A percentile compares a stretch with the other conserved stretches of the same genome.
These are phyloP conservation scores for Onychorhynchus coronatus DNA, from an alignment of 2,113 vertebrate species.

Conservation along the genomic window DNA sequence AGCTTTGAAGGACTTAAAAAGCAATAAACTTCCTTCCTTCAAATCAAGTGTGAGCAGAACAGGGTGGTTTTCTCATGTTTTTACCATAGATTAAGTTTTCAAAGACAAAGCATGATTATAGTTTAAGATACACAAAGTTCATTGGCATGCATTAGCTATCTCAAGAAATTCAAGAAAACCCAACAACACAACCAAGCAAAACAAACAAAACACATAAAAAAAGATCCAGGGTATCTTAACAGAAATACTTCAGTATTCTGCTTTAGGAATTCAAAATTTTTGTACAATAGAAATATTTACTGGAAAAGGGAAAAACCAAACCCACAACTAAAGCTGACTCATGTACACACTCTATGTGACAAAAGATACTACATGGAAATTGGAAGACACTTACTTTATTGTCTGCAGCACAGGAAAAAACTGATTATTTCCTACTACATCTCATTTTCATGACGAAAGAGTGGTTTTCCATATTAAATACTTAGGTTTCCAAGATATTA, in stretches of 20 bases:
- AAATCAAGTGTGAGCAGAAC: neutral
- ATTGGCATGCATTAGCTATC: neutral
- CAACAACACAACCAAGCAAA: neutral
- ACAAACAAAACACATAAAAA: neutral
- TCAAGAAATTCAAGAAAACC: neutral
- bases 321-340: neutral
- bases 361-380: neutral
- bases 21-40: neutral
- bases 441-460: neutral
- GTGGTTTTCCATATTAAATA: neutral
- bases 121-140: neutral
- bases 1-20: neutral
- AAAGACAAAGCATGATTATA: neutral
- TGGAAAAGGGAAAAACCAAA: neutral
- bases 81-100: neutral
- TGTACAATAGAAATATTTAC: neutral
- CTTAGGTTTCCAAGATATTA: neutral
- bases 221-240: neutral
- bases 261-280: neutral
- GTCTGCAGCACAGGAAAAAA: neutral
- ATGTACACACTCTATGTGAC: neutral
- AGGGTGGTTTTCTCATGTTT: neutral
- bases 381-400: neutral
- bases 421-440: neutral
- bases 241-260: neutral